phyloP scores from a whole-genome alignment of 2,113 vertebrate genomes.

The Cyprinus carpio region DNA sequence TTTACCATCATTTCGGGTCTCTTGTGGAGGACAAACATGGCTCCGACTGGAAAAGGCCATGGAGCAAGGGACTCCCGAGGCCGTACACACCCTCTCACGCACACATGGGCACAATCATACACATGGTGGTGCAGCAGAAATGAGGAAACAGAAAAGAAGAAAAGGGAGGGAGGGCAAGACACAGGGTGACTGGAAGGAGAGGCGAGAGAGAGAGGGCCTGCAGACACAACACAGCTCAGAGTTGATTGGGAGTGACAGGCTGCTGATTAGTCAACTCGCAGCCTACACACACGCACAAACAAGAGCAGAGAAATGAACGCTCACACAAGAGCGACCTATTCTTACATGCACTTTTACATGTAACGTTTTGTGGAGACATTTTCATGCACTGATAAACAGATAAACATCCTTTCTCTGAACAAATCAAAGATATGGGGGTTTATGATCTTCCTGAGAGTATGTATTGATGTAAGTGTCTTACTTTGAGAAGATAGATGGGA shows the following conservation, averaged over 20 bases:
- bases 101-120: conserved; percentile 37
- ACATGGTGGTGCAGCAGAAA: conserved; percentile 48
- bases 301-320: conserved; percentile 32
- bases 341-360: neutral
- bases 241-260: conserved; percentile 78
- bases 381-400: conserved; percentile 9
- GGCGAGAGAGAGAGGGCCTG: conserved; percentile 61
- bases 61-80: conserved; percentile 56
- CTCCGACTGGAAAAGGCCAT: conserved; percentile 67
- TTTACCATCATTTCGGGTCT: conserved; percentile 69
- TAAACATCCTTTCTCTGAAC: conserved; percentile 1
- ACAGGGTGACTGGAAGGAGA: conserved; percentile 49
- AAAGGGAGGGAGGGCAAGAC: conserved; percentile 36
- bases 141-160: neutral
- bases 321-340: conserved; percentile 29
- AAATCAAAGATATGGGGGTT: neutral
- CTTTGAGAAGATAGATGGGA: conserved; percentile 97
- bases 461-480: conserved; percentile 64
- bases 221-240: conserved; percentile 73
- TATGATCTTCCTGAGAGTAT: neutral
- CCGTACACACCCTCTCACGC: conserved; percentile 45
- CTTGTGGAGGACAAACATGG: conserved; percentile 60
- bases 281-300: conserved; percentile 55
- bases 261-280: conserved; percentile 81
- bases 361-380: neutral